phyloP scores from a whole-genome alignment of 2,113 vertebrate genomes.

The Fulmarus glacialis region DNA sequence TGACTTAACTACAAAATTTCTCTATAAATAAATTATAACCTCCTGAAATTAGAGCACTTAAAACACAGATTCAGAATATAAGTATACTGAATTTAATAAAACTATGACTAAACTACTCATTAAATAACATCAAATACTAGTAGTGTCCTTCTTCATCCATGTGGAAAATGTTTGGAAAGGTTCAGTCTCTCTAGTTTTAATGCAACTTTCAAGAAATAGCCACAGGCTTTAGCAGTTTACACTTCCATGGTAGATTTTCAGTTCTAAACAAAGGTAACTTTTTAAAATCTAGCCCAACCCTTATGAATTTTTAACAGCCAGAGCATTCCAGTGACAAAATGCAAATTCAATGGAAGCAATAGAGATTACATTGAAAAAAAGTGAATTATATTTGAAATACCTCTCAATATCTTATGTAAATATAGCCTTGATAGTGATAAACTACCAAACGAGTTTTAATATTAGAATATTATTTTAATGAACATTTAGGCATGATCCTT shows the following conservation, averaged over 20 bases:
- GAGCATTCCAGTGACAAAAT: neutral
- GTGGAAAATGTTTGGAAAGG: neutral
- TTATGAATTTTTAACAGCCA: neutral
- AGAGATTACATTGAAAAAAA: neutral
- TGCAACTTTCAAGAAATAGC: neutral
- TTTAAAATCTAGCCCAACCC: neutral
- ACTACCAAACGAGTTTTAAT: neutral
- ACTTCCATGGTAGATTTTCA: neutral
- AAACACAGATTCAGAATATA: neutral
- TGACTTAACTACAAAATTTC: neutral
- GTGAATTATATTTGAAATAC: neutral
- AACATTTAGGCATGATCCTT: neutral
- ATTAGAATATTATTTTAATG: neutral
- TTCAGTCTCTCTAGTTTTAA: neutral
- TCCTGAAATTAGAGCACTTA: neutral
- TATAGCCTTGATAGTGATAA: neutral
- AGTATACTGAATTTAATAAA: neutral
- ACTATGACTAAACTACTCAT: neutral
- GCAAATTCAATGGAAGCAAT: neutral
- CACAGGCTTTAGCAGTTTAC: neutral
- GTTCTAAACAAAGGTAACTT: neutral
- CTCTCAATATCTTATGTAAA: neutral
- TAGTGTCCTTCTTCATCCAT: neutral
- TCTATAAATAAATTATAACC: neutral
- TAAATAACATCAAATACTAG: neutral